phyloP scores from a whole-genome alignment of 2,888 invertebrate genomes.

The Xestoiulus laeticollis region DNA sequence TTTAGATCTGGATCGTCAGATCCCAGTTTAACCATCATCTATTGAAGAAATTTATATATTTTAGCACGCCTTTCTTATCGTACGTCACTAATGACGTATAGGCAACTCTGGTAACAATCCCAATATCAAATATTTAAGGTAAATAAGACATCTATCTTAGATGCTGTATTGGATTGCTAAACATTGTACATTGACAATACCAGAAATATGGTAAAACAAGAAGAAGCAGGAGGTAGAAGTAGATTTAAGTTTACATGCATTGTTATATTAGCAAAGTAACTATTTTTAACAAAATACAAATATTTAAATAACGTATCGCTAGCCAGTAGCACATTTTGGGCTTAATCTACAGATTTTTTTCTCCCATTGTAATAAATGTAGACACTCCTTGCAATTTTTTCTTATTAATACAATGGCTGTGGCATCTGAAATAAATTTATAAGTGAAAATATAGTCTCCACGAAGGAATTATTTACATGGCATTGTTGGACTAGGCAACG shows the following conservation, averaged over 20 bases:
- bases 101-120: neutral
- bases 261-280: neutral
- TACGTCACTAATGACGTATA: neutral
- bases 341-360: neutral
- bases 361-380: neutral
- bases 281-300: neutral
- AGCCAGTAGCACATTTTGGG: neutral
- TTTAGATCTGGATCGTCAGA: slow-evolving; percentile 54
- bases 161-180: no score
- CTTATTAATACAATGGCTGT: neutral
- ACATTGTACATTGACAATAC: no score
- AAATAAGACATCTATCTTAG: no score
- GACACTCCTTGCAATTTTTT: neutral
- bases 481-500: slow-evolving; percentile 16
- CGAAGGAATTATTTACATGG: neutral
- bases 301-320: neutral
- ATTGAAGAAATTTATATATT: neutral
- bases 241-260: neutral
- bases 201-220: no score
- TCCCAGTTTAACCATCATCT: slow-evolving; percentile 51
- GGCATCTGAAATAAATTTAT: neutral
- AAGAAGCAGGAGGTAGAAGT: neutral
- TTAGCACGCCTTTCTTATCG: neutral
- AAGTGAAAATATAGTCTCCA: neutral
- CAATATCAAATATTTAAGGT: neutral